Evolutionary conservation across 2,888 invertebrate species (phyloP).

Genomic region (Loripinus fragilis): DNA sequence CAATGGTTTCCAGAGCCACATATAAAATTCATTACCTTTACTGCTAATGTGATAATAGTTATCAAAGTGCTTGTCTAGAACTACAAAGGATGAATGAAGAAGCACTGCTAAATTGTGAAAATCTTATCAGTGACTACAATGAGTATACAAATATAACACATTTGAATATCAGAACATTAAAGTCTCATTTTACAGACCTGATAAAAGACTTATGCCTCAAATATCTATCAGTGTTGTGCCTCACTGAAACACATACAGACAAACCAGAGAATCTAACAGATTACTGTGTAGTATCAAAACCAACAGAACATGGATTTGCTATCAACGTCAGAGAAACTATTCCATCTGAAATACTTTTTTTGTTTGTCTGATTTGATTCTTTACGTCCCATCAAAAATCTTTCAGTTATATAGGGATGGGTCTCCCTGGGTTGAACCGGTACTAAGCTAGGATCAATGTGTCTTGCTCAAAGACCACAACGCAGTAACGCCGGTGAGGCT

Average conservation of each 20-base stretch:
- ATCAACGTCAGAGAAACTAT: neutral
- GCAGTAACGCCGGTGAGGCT: too few relatives aligned
- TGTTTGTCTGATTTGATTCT: too few relatives aligned
- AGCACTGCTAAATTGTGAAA: too few relatives aligned
- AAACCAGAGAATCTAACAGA: neutral
- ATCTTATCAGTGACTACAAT: neutral
- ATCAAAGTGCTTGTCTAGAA: constrained; percentile 6
- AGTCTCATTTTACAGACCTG: neutral
- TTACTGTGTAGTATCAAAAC: too few relatives aligned
- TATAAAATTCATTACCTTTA: constrained; percentile 39
- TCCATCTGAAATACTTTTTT: neutral
- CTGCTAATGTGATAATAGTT: neutral
- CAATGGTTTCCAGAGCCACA: constrained; percentile 43
- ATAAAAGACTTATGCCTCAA: neutral
- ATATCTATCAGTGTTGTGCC: constrained; percentile 8
- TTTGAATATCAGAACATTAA: constrained; percentile 9
- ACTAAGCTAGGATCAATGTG: too few relatives aligned
- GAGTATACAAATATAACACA: neutral
- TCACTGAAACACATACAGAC: constrained; percentile 8
- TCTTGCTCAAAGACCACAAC: too few relatives aligned
- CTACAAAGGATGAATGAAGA: neutral
- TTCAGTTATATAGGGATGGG: too few relatives aligned
- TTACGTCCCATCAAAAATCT: too few relatives aligned
- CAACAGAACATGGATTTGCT: too few relatives aligned
- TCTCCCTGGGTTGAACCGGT: too few relatives aligned